Base-by-base conservation (phyloP, 2,888 invertebrate genomes). In the Oxycera nigricornis region DNA sequence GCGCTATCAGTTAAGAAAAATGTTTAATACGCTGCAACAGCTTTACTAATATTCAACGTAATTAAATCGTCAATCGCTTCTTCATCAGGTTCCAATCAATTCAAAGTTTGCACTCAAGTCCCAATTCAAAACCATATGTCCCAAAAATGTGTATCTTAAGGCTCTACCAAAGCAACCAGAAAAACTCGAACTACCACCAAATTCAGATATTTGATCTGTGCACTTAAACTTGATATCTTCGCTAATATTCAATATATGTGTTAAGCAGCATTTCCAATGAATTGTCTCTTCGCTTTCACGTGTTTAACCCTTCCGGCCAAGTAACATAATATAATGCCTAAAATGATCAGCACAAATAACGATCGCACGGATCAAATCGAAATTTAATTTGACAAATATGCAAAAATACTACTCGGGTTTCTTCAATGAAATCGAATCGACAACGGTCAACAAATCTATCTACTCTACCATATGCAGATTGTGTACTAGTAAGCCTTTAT, bases 121-220 rank as follows among this genome's bases (percentile, higher is more conserved):
- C n/a, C n/a, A n/a, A n/a, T n/a, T n/a, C 46, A 46, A 14, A 46
- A 14, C 59, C 59, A 59, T 59, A 59, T 59, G 59, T 46, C 46
- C 6, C 4, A n/a, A 59, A 59, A 28, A 2, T 59, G 14, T 7
- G 52, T 1, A 3, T 59, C 1, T 50, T 50, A 14, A 6, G 6
- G n/a, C n/a, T 46, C 17, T 14, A 14, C 46, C 11, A 46, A 35
- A 46, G 55, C 17, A 55, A 55, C 55, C 11, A 55, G 14, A 20
- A 55, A 20, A 55, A 55, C 4, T 55, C 20, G 24, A 55, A 55
- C 55, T 24, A 11, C 61, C 31, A 65, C 39, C 20, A 65, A 11
- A 24, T 65, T 26, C 65, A 17, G 70, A 70, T 55, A 70, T 70
- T 70, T 55, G 70, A 70, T 70, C 70, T 70, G 30, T n/a, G 30